Base-by-base conservation (phyloP, 1,140 invertebrate species). In the Nylanderia fulva region DNA sequence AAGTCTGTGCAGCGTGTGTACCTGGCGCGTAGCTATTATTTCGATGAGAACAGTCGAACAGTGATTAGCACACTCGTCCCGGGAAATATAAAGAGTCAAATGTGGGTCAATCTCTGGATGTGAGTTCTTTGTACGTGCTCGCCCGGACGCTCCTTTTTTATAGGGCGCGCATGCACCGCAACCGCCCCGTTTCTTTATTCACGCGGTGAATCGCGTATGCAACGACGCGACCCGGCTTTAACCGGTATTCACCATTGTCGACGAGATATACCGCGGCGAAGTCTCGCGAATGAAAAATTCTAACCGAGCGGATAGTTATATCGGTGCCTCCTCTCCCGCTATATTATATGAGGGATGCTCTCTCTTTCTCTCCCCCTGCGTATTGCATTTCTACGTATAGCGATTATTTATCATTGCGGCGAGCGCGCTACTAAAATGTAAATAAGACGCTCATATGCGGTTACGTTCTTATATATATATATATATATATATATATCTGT, bases 261-360 rank as follows among this genome's bases (percentile, higher is more conserved):
- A 29, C 77, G 66, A 71, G 48, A 82, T 82, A 82, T 72, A 82
- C 66, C 77, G 52, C 33, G 66, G 66, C 66, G 52, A 27, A 72
- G 54, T 39, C 77, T 58, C 52, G 77, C 77, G 77, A 82, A 82
- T 82, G 77, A 82, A 82, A 82, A 82, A 82, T 82, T 82, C 77
- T 52, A 82, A 54, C 36, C 52, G 24, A n/a, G 18, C 48, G 77
- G 29, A 52, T 82, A 82, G 77, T 82, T 82, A 82, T 82, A 82
- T 82, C 52, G 66, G 66, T 6, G 33, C 52, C 52, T 66, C 60
- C 52, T 39, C 36, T 15, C 45, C 0, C 13, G n/a, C 4, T 18
- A 18, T 48, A 5, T 33, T 48, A 5, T 33, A 3, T 6, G 15
- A 4, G 15, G 18, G 15, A 48, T 18, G 15, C 15, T 48, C 21